Percentiles rank a stretch among this genome's conserved stretches.
phyloP scores from a whole-genome alignment of 2,888 invertebrate genomes.

The Ptychoptera contaminata region DNA sequence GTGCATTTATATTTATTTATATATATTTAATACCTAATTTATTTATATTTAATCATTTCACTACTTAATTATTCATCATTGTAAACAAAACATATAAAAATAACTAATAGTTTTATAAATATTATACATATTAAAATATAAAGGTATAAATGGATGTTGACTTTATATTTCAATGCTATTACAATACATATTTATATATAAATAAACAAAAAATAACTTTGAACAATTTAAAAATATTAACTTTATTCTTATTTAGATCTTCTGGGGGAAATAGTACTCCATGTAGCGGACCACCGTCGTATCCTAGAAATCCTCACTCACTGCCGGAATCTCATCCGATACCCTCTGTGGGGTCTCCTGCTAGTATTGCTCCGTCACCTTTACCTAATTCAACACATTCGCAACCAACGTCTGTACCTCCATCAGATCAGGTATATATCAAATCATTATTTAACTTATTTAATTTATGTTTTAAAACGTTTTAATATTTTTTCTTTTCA shows the following conservation, averaged over 20 bases:
- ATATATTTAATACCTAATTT: no score
- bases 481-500: background rate
- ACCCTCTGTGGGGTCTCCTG: conserved; percentile 44
- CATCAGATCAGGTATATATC: conserved; percentile 30
- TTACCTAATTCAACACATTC: conserved; percentile 41
- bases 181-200: no score
- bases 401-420: conserved; percentile 53
- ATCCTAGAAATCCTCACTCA: conserved; percentile 37
- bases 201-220: no score
- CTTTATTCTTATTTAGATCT: conserved; percentile 19
- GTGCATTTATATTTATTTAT: no score
- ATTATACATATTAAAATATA: no score
- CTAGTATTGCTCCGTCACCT: conserved; percentile 52
- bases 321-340: conserved; percentile 27
- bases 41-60: no score
- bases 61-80: no score
- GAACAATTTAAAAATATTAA: no score
- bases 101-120: no score
- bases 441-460: conserved; percentile 2
- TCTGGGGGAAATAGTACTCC: conserved; percentile 35
- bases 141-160: no score
- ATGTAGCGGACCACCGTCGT: conserved; percentile 48
- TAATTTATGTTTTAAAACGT: background rate
- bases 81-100: no score
- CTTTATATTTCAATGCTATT: no score